A percentile compares a stretch with the other conserved stretches of the same genome.
Evolutionary conservation across 2,797 vertebrate genomes (phyloP).

Genomic region (Sebastes ruberrimus): DNA sequence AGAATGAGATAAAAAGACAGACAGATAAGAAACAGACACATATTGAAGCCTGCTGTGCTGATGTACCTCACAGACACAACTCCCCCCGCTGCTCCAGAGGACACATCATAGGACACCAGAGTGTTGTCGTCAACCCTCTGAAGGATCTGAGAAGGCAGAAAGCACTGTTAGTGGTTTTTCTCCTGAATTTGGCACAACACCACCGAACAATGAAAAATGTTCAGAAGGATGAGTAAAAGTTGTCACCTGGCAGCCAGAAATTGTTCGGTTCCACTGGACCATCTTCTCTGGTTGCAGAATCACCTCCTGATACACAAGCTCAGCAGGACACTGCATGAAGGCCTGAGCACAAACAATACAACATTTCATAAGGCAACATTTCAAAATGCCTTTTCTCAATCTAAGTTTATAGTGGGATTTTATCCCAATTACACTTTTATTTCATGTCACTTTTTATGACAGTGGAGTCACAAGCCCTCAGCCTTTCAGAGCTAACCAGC

Average conservation of each 20-base stretch:
- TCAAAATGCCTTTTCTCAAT: neutral
- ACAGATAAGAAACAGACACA: neutral
- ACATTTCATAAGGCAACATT: neutral
- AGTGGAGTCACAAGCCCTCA: neutral
- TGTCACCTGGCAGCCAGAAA: constrained; percentile 91
- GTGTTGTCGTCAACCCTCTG: constrained; percentile 96
- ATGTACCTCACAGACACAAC: constrained; percentile 92
- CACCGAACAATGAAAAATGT: neutral
- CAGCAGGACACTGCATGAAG: constrained; percentile 92
- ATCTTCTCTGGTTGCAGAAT: constrained; percentile 97
- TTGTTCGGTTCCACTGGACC: constrained; percentile 94
- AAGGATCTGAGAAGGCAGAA: constrained; percentile 85
- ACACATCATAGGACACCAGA: constrained; percentile 91
- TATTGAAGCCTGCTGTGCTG: neutral
- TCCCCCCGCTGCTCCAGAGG: constrained; percentile 91
- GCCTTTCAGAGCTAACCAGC: neutral
- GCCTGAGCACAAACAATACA: constrained; percentile 74
- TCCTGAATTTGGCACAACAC: neutral
- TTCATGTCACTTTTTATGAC: neutral
- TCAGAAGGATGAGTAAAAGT: neutral
- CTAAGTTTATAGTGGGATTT: neutral
- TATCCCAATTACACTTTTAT: neutral
- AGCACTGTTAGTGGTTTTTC: neutral
- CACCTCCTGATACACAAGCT: constrained; percentile 94
- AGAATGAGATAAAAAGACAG: neutral